Percentiles rank a stretch among this genome's conserved stretches.
These are phyloP conservation scores for Agrochola circellaris DNA, from an alignment of 2,888 invertebrate genomes.

Conservation along the genomic window DNA sequence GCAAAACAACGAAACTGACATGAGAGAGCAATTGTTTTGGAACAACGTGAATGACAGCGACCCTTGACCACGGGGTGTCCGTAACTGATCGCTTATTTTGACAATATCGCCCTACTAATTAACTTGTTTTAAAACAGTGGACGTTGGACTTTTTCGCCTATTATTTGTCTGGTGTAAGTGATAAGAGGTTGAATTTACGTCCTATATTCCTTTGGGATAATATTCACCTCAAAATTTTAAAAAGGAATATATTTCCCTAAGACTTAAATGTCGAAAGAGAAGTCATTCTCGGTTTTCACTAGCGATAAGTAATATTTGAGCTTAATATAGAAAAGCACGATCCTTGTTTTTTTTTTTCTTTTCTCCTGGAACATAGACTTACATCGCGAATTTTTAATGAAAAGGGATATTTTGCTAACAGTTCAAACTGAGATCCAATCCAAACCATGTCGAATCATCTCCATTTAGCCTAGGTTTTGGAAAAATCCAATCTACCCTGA, in stretches of 20 bases:
- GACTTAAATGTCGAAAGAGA: neutral
- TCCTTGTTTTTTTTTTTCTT: neutral
- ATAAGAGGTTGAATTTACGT: neutral
- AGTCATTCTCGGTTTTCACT: neutral
- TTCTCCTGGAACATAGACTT: neutral
- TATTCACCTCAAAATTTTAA: neutral
- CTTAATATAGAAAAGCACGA: neutral
- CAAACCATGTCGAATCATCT: neutral
- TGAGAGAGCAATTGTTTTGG: slow-evolving; percentile 65
- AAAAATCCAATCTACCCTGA: neutral
- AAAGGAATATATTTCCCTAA: neutral
- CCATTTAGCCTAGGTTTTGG: neutral
- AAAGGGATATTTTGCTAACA: neutral
- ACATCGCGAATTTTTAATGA: neutral
- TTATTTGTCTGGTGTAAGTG: slow-evolving; percentile 39
- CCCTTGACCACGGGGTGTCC: slow-evolving; percentile 77
- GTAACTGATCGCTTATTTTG: slow-evolving; percentile 79
- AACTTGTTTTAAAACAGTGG: slow-evolving; percentile 83
- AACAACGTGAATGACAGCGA: slow-evolving; percentile 62
- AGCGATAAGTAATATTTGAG: too few relatives aligned
- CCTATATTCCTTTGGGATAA: neutral
- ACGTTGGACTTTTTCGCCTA: slow-evolving; percentile 66
- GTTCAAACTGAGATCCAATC: neutral
- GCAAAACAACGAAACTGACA: slow-evolving; percentile 41
- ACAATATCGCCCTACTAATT: slow-evolving; percentile 82